Conservation (phyloP, 2,888 invertebrate species). For the Drosophila kambysellisi region DNA sequence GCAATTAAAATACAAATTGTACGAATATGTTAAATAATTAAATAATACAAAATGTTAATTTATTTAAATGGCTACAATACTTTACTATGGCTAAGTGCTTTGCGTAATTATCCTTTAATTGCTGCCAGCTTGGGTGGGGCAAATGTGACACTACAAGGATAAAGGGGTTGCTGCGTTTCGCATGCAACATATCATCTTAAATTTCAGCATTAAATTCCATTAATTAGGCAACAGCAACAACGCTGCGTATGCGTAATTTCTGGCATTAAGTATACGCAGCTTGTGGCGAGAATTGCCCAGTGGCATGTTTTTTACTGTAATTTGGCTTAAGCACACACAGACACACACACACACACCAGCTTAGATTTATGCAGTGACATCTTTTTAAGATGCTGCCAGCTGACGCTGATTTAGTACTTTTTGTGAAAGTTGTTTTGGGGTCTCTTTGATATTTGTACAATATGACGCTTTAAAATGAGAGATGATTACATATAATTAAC, state of each 20-base stretch:
- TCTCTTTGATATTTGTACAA: slow-evolving; percentile 11
- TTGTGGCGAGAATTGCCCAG: slow-evolving; percentile 15
- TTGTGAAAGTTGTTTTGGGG: neutral
- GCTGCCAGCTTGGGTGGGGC: slow-evolving; percentile 27
- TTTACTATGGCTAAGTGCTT: neutral
- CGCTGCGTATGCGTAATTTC: slow-evolving; percentile 71
- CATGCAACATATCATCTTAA: slow-evolving; percentile 32
- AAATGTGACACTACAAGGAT: slow-evolving; percentile 18
- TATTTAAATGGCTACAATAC: neutral
- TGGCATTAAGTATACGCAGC: slow-evolving; percentile 64
- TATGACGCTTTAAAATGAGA: neutral
- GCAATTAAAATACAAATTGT: neutral
- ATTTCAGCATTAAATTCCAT: slow-evolving; percentile 42
- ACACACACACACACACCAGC: slow-evolving; percentile 5
- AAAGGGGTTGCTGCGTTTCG: slow-evolving; percentile 6
- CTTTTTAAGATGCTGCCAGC: neutral
- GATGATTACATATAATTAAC: neutral
- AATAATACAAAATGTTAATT: neutral
- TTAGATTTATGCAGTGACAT: neutral
- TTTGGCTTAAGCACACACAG: neutral
- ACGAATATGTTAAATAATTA: neutral
- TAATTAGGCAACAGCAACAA: slow-evolving; percentile 40
- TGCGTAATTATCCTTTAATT: slow-evolving; percentile 11
- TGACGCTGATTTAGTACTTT: slow-evolving; percentile 33
- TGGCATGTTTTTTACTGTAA: slow-evolving; percentile 1